Evolutionary conservation across 2,797 vertebrate species (phyloP), one percentile per base, ranked within the genome.

Genomic region (Geotrypetes seraphini): DNA sequence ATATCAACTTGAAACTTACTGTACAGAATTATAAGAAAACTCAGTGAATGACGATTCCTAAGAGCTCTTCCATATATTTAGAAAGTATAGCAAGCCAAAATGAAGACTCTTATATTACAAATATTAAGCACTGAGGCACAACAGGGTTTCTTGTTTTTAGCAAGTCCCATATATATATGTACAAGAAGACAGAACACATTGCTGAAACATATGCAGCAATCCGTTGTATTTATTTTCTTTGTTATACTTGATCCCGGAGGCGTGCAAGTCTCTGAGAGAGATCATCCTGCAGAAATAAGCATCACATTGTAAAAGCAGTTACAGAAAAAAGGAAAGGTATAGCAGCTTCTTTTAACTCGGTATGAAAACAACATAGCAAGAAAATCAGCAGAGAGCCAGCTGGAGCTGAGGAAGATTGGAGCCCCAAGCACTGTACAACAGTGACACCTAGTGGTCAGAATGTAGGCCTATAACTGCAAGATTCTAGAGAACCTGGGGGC

Each of bases 211-310:
- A 10, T 40, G 31, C 28, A 46, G 28, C 30, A 39, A 31, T 10
- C 10, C 12, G 8, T 22, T 24, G 47, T 28, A 34, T n/a, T 2
- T 3, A n/a, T n/a, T n/a, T 22, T 35, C 6, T 17, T 43, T 16
- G 5, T 52, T 59, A 80, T 13, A 81, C 65, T 59, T 80, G 67
- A 47, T 83, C 82, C 11, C 81, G 77, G 2, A 86, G 73, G 33
- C 57, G 64, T 36, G 69, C 73, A 39, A 81, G 49, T 49, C 66
- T 75, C 69, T 82, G 75, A 2, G 75, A 81, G 24, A 76, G 55
- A 28, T 80, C 75, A 47, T 78, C 76, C 75, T 81, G 50, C 27
- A 65, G 10, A 45, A 36, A 28, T 10, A 11, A 27, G 47, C 54
- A 49, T 32, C n/a, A n/a, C n/a, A n/a, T n/a, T n/a, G n/a, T n/a